Conservation (phyloP, 92 coral and sea anemone genomes). For the Epizoanthus rinbou region DNA sequence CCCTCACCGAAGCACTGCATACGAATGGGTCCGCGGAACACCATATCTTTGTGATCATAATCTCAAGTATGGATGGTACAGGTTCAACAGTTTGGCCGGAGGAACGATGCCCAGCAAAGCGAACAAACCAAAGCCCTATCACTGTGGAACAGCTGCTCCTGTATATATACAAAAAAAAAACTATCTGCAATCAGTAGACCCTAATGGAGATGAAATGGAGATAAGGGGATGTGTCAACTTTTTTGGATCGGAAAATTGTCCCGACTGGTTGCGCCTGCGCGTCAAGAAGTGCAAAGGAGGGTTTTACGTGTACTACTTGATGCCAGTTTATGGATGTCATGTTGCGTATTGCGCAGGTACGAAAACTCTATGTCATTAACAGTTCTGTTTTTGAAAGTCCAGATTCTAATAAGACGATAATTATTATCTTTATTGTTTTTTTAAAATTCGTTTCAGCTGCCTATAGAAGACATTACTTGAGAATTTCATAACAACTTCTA, state of each 20-base stretch:
- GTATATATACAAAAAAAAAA: neutral
- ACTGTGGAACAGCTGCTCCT: slow-evolving; percentile 8
- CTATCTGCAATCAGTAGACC: neutral
- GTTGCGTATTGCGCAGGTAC: slow-evolving; percentile 6
- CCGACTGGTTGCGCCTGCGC: neutral
- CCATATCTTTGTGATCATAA: neutral
- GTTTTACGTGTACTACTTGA: neutral
- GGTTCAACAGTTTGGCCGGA: neutral
- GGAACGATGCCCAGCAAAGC: neutral
- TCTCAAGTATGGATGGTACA: neutral
- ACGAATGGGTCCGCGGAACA: neutral
- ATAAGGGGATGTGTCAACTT: neutral
- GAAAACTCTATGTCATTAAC: neutral
- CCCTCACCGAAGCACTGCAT: neutral
- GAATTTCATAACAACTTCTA: too few species aligned
- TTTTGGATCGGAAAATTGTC: neutral
- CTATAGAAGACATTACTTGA: too few species aligned
- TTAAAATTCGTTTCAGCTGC: too few species aligned
- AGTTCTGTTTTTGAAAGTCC: too few species aligned
- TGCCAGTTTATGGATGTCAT: neutral
- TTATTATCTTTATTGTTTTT: too few species aligned
- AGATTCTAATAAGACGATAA: too few species aligned
- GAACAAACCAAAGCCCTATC: neutral
- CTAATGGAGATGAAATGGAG: neutral
- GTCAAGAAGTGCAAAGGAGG: neutral